phyloP scores from a whole-genome alignment of 2,797 vertebrate genomes.

The Tarsius wallacei region DNA sequence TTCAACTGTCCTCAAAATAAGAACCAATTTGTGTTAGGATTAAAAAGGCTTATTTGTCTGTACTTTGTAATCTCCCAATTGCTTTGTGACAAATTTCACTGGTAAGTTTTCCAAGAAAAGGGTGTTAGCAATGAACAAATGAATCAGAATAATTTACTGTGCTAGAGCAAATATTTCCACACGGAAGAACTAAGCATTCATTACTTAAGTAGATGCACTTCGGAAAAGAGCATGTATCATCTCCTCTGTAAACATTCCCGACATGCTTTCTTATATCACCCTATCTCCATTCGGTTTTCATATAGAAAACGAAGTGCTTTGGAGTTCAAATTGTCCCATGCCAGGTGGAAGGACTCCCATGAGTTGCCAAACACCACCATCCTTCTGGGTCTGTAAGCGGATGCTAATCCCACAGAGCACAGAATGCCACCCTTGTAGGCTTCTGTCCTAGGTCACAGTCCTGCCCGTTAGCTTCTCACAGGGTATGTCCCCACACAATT shows the following conservation, averaged over 20 bases:
- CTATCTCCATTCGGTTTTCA: neutral
- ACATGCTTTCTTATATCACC: neutral
- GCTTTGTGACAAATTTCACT: constrained; percentile 56
- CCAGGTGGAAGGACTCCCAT: neutral
- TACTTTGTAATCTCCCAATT: constrained; percentile 54
- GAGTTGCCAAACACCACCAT: neutral
- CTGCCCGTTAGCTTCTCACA: neutral
- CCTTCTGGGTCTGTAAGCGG: neutral
- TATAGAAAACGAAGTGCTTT: neutral
- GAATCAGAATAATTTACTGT: constrained; percentile 62
- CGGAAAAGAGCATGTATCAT: neutral
- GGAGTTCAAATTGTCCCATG: neutral
- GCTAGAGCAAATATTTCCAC: constrained; percentile 47
- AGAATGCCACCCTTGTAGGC: neutral
- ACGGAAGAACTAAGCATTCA: constrained; percentile 6
- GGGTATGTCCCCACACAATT: neutral
- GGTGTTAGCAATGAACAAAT: constrained; percentile 38
- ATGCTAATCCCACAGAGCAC: neutral
- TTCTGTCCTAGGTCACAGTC: neutral
- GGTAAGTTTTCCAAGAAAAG: constrained; percentile 59
- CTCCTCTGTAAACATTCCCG: neutral
- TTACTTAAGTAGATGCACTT: constrained; percentile 8
- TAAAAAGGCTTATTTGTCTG: constrained; percentile 56
- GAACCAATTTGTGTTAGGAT: constrained; percentile 11
- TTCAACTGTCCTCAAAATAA: constrained; percentile 63